These are phyloP conservation scores for Andrena minutula DNA, from an alignment of 2,888 invertebrate genomes.

Conservation along the genomic window DNA sequence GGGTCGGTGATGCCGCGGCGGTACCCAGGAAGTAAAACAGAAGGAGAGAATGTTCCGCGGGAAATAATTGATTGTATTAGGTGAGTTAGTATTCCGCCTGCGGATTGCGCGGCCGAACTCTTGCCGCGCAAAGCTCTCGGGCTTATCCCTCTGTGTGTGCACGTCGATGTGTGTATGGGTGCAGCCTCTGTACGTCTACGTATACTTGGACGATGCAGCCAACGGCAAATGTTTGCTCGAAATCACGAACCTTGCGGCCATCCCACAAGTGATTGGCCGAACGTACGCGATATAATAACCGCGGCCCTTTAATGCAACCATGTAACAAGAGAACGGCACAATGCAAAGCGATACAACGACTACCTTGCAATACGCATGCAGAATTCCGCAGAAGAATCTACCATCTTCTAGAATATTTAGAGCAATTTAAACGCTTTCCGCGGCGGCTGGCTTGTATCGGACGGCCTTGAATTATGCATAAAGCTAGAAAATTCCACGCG, in stretches of 20 bases:
- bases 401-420: neutral
- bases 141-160: conserved; percentile 39
- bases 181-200: conserved; percentile 4
- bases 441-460: neutral
- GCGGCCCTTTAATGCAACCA: conserved; percentile 30
- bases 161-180: neutral
- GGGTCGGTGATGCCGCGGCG: conserved; percentile 53
- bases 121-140: conserved; percentile 68
- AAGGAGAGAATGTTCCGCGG: conserved; percentile 80
- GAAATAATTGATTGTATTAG: conserved; percentile 84
- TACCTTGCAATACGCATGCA: neutral
- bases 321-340: neutral
- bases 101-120: conserved; percentile 77
- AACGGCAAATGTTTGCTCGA: conserved; percentile 80
- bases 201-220: conserved; percentile 52
- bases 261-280: conserved; percentile 55
- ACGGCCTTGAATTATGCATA: neutral
- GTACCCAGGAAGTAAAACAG: conserved; percentile 79
- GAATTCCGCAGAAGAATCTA: too few relatives aligned
- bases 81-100: conserved; percentile 82
- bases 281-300: conserved; percentile 60
- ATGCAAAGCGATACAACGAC: neutral
- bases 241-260: conserved; percentile 74
- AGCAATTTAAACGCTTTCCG: neutral
- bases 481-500: neutral